Percentiles rank a stretch among this genome's conserved stretches.
These are phyloP conservation scores for Rhyzopertha dominica DNA, from an alignment of 1,140 invertebrate species.

Conservation along the genomic window DNA sequence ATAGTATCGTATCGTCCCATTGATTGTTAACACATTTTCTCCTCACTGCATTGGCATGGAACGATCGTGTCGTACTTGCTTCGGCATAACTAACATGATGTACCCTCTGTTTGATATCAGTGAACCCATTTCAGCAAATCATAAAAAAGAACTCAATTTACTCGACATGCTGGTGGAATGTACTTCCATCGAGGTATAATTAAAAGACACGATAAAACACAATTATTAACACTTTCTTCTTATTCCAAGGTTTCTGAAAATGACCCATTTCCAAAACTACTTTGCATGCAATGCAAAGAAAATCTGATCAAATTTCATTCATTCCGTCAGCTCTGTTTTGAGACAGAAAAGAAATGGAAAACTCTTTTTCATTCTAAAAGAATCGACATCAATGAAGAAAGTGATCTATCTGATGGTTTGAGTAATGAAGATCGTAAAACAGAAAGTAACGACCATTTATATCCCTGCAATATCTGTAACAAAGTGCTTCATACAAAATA, in stretches of 20 bases:
- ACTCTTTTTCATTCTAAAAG: constrained; percentile 11
- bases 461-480: constrained; percentile 28
- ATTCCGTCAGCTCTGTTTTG: constrained; percentile 29
- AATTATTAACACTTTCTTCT: neutral
- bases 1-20: no score
- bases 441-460: constrained; percentile 16
- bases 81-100: no score
- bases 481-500: constrained; percentile 33
- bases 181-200: constrained; percentile 18
- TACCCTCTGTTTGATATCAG: no score
- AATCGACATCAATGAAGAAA: constrained; percentile 9
- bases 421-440: constrained; percentile 23
- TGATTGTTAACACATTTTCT: no score
- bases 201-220: constrained; percentile 3
- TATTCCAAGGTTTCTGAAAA: constrained; percentile 25
- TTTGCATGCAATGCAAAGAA: constrained; percentile 31
- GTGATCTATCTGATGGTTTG: constrained; percentile 1
- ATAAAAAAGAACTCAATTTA: no score
- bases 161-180: constrained; percentile 19
- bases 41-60: no score
- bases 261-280: constrained; percentile 30
- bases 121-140: no score
- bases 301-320: constrained; percentile 31
- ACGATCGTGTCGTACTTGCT: no score
- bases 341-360: constrained; percentile 19